A percentile compares a stretch with the other conserved stretches of the same genome.
Evolutionary conservation across 2,797 vertebrate species (phyloP).

Genomic region (Scarus forsteni): DNA sequence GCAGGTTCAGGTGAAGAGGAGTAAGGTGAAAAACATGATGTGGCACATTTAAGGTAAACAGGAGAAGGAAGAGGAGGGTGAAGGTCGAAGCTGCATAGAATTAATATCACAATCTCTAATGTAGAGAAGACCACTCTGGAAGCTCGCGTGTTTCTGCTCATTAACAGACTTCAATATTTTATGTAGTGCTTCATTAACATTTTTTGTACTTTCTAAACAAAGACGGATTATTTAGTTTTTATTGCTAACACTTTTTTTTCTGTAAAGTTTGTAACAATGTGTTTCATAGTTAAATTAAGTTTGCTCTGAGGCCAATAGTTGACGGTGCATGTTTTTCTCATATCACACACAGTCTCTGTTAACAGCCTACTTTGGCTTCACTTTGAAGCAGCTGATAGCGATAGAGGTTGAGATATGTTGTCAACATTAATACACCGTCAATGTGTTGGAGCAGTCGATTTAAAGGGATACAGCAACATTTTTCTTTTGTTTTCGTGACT

Average conservation of each 20-base stretch:
- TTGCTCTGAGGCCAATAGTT: neutral
- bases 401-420: no score
- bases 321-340: no score
- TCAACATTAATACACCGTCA: no score
- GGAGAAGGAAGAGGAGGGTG: conserved; percentile 3
- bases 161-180: neutral
- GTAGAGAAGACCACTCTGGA: conserved; percentile 62
- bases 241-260: neutral
- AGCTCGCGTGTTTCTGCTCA: neutral
- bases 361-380: no score
- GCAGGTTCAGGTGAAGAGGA: conserved; percentile 21
- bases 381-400: no score
- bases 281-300: neutral
- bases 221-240: neutral
- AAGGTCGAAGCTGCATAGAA: conserved; percentile 61
- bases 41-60: conserved; percentile 43
- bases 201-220: neutral
- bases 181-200: neutral
- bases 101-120: conserved; percentile 63
- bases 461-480: no score
- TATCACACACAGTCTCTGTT: no score
- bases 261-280: neutral
- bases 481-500: no score
- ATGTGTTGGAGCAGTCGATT: no score
- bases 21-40: conserved; percentile 9